phyloP scores from a whole-genome alignment of 2,113 vertebrate species.

The Tretioscincus oriximinensis region DNA sequence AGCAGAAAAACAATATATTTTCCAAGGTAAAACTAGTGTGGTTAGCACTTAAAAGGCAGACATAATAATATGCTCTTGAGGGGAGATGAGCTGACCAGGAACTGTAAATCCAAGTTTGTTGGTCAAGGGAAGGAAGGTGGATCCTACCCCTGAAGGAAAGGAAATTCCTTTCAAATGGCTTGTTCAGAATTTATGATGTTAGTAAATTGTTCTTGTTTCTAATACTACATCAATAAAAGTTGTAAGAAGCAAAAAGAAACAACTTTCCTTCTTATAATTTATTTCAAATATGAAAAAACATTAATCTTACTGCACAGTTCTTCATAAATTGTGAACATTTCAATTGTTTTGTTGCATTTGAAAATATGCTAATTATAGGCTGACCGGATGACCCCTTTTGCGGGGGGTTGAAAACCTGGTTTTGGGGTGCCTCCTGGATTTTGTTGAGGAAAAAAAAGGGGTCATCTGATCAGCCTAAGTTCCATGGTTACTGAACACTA shows the following conservation, averaged over 20 bases:
- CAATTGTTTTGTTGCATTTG: not conserved
- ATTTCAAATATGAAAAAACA: not conserved
- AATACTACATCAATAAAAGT: slow-evolving; percentile 22
- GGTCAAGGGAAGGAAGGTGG: not conserved
- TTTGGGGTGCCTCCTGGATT: no score
- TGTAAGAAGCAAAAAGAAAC: slow-evolving; percentile 6
- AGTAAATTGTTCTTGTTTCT: not conserved
- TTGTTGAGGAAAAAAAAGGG: no score
- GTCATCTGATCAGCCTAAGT: slow-evolving; percentile 16
- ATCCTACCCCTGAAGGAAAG: not conserved
- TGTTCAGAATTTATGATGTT: not conserved
- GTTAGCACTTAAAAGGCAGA: not conserved
- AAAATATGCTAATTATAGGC: not conserved
- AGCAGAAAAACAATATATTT: not conserved
- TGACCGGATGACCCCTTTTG: no score
- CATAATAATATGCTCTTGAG: not conserved
- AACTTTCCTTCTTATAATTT: not conserved
- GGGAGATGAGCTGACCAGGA: not conserved
- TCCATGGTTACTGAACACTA: not conserved
- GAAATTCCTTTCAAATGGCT: not conserved
- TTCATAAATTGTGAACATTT: not conserved
- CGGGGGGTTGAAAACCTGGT: no score
- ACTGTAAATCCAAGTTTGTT: not conserved
- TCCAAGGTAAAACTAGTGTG: not conserved
- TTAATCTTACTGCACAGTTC: not conserved